A percentile compares a stretch with the other conserved stretches of the same genome.
phyloP scores from a whole-genome alignment of 2,797 vertebrate species.

The Tokudaia tokunoshimensis region DNA sequence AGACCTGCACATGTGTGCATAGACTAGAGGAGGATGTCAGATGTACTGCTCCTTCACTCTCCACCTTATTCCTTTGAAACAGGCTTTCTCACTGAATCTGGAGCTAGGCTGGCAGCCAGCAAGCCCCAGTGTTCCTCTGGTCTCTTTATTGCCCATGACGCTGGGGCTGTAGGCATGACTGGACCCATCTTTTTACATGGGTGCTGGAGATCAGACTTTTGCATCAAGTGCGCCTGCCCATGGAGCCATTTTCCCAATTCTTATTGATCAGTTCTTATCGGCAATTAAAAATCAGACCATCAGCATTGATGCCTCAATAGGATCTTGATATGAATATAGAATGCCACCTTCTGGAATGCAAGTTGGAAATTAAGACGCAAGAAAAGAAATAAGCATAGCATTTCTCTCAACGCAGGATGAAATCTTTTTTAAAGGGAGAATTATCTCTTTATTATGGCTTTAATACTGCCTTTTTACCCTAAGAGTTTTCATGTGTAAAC shows the following conservation, averaged over 20 bases:
- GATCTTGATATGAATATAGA: not conserved
- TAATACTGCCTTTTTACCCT: not conserved
- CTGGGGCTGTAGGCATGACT: not conserved
- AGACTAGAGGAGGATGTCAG: not conserved
- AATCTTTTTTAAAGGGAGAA: slow-evolving; percentile 19
- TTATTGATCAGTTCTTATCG: not conserved
- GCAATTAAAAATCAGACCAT: not conserved
- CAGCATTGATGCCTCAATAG: not conserved
- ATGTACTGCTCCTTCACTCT: not conserved
- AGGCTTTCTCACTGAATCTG: not conserved
- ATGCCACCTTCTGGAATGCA: not conserved
- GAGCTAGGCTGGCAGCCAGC: not conserved
- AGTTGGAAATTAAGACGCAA: slow-evolving; percentile 25
- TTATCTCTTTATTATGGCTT: not conserved
- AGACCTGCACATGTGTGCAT: not conserved
- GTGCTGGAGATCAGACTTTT: not conserved
- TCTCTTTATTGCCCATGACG: not conserved
- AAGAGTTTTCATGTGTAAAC: not conserved
- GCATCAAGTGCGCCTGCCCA: not conserved
- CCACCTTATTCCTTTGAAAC: not conserved
- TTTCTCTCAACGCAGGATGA: not conserved
- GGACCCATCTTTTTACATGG: not conserved
- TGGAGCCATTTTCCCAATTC: not conserved
- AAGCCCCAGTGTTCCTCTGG: not conserved
- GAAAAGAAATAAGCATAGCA: not conserved